Evolutionary conservation across 2,888 invertebrate genomes (phyloP).

Genomic region (Andrena chrysosceles): DNA sequence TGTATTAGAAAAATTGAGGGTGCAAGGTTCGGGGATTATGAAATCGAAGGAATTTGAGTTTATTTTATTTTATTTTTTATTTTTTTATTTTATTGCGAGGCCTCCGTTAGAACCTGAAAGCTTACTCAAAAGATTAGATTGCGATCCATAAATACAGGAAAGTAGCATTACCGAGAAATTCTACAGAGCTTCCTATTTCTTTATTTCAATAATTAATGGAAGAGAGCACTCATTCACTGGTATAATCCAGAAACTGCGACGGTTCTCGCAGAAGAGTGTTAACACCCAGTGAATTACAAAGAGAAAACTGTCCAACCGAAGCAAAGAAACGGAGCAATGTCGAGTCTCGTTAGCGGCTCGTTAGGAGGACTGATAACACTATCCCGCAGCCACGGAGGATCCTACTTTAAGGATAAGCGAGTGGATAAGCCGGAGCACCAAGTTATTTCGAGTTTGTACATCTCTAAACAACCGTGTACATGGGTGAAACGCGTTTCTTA

Average conservation of each 20-base stretch:
- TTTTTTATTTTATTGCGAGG: too few species aligned
- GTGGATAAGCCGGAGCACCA: slow-evolving; percentile 24
- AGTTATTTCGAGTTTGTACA: slow-evolving; percentile 11
- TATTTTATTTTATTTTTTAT: too few species aligned
- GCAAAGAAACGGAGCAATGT: slow-evolving; percentile 44
- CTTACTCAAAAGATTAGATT: too few species aligned
- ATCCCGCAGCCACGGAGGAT: slow-evolving; percentile 34
- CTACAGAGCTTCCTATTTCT: not conserved
- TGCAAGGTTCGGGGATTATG: too few species aligned
- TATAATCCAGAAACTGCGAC: not conserved
- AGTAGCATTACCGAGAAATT: not conserved
- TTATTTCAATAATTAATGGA: not conserved
- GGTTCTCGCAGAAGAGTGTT: slow-evolving; percentile 14
- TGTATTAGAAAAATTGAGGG: too few species aligned
- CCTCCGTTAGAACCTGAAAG: too few species aligned
- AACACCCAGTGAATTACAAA: slow-evolving; percentile 30
- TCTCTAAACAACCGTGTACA: not conserved
- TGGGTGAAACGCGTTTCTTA: not conserved
- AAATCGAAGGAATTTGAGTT: too few species aligned
- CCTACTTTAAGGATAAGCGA: slow-evolving; percentile 45
- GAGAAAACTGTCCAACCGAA: slow-evolving; percentile 5
- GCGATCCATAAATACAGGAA: too few species aligned
- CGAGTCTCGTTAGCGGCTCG: slow-evolving; percentile 64
- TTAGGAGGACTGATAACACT: slow-evolving; percentile 59
- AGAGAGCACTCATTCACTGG: not conserved